phyloP scores from a whole-genome alignment of 2,113 vertebrate genomes.

The Mastomys coucha region DNA sequence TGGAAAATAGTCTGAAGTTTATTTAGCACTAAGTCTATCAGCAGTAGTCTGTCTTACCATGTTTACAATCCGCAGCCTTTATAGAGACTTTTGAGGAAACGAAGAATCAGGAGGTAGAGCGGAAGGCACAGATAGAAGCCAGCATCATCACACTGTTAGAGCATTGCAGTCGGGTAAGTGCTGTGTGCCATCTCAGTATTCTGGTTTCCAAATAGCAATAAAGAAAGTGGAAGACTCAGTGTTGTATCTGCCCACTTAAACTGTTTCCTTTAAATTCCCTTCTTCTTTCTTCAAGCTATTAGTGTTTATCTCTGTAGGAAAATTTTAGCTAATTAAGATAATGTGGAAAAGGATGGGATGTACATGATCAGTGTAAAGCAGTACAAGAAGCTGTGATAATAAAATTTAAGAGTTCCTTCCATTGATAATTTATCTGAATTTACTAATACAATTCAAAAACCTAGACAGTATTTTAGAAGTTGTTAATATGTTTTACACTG shows the following conservation, averaged over 20 bases:
- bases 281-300: slow-evolving; percentile 37
- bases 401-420: slow-evolving; percentile 21
- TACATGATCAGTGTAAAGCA: neutral
- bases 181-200: neutral
- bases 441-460: slow-evolving; percentile 37
- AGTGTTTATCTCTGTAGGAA: slow-evolving; percentile 44
- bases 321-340: slow-evolving; percentile 2
- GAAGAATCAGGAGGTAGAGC: slow-evolving; percentile 89
- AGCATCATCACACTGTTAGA: slow-evolving; percentile 93
- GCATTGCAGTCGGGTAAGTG: slow-evolving; percentile 92
- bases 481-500: slow-evolving; percentile 17
- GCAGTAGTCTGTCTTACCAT: slow-evolving; percentile 23
- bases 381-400: neutral
- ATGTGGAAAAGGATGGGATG: neutral
- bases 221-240: neutral
- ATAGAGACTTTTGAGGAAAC: slow-evolving; percentile 91
- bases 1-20: slow-evolving; percentile 36
- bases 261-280: neutral
- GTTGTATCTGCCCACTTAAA: neutral
- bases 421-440: slow-evolving; percentile 29
- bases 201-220: neutral
- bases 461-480: slow-evolving; percentile 6
- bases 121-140: slow-evolving; percentile 89
- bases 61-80: slow-evolving; percentile 89
- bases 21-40: neutral